These are phyloP conservation scores for Urocitellus parryii DNA, from an alignment of 2,113 vertebrate genomes.

Conservation along the genomic window DNA sequence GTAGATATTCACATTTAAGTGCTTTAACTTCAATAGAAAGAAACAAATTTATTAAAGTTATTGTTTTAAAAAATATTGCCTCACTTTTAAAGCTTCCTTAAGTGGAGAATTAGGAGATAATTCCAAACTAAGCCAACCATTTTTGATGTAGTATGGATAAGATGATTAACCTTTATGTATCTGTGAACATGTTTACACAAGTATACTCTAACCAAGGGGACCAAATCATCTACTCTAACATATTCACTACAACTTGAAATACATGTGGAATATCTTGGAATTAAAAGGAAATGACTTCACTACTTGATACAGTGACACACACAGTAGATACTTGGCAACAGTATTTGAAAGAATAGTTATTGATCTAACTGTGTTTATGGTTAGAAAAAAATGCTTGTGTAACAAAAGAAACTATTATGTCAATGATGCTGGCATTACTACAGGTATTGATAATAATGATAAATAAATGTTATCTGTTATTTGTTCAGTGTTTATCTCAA, in stretches of 20 bases:
- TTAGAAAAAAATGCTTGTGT: neutral
- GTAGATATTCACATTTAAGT: neutral
- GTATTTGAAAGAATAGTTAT: neutral
- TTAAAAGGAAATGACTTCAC: neutral
- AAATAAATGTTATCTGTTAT: neutral
- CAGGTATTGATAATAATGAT: neutral
- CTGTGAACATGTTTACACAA: neutral
- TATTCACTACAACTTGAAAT: neutral
- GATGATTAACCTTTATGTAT: conserved; percentile 9
- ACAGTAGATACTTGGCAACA: neutral
- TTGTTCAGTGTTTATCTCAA: neutral
- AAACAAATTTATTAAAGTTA: neutral
- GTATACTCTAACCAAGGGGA: neutral
- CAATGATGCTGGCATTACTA: neutral
- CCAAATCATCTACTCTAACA: neutral
- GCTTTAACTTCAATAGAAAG: neutral
- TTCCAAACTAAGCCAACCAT: neutral
- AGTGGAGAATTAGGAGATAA: conserved; percentile 8
- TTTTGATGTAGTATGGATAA: neutral
- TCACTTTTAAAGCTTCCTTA: neutral
- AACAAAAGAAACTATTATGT: neutral
- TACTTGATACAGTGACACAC: neutral
- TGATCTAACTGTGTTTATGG: neutral
- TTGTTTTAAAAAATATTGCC: neutral
- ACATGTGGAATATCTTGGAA: neutral